Evolutionary conservation across 2,888 invertebrate genomes (phyloP).

Genomic region (Nomada ferruginata): DNA sequence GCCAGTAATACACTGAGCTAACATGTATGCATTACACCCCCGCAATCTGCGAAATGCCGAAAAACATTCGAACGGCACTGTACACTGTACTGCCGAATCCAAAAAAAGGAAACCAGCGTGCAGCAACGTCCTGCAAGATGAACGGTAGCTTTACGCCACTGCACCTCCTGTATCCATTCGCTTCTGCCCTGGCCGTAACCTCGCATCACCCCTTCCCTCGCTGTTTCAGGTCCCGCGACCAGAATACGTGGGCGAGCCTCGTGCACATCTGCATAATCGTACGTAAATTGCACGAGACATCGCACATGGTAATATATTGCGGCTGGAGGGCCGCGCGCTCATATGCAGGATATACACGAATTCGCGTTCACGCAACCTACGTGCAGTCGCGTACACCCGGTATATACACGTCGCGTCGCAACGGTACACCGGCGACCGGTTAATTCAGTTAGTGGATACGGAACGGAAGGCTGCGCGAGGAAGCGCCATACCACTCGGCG

Average conservation of each 20-base stretch:
- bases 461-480: slow-evolving; percentile 67
- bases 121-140: background rate
- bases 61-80: no score
- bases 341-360: slow-evolving; percentile 64
- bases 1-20: no score
- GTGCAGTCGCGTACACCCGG: slow-evolving; percentile 29
- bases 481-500: slow-evolving; percentile 39
- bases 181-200: slow-evolving; percentile 30
- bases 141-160: background rate
- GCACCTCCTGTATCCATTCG: background rate
- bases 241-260: slow-evolving; percentile 64
- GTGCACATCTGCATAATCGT: slow-evolving; percentile 79
- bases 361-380: slow-evolving; percentile 42
- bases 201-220: slow-evolving; percentile 28
- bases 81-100: no score
- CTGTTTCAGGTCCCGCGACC: slow-evolving; percentile 2
- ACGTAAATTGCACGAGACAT: slow-evolving; percentile 80
- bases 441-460: slow-evolving; percentile 76
- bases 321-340: slow-evolving; percentile 69
- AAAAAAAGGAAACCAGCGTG: background rate
- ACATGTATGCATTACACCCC: no score
- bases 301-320: slow-evolving; percentile 77
- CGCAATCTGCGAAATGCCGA: no score
- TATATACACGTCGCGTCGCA: slow-evolving; percentile 37
- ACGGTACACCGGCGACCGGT: slow-evolving; percentile 71